Percentiles rank a stretch among this genome's conserved stretches.
Evolutionary conservation across 2,113 vertebrate species (phyloP).

Genomic region (Axis porcinus): DNA sequence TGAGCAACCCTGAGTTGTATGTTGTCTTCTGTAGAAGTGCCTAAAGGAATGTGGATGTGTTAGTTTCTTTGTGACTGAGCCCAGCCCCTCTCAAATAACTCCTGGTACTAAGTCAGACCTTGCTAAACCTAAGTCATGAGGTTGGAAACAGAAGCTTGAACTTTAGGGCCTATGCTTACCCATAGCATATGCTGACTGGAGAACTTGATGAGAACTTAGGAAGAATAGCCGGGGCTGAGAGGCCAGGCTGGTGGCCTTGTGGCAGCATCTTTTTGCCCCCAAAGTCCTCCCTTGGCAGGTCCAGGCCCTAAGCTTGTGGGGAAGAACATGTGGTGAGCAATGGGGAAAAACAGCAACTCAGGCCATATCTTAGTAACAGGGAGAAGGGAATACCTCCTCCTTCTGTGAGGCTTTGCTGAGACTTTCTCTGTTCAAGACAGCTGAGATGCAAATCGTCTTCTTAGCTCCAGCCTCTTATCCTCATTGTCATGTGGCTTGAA

Average conservation of each 20-base stretch:
- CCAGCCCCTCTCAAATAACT: not conserved
- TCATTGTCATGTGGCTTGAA: not conserved
- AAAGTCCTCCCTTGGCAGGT: not conserved
- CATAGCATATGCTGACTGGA: not conserved
- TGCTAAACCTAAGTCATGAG: not conserved
- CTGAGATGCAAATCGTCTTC: conserved; percentile 5
- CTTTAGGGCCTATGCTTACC: not conserved
- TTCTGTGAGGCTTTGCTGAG: not conserved
- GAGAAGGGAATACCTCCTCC: not conserved
- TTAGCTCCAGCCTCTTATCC: not conserved
- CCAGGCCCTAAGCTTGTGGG: not conserved
- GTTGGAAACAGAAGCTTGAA: conserved; percentile 37
- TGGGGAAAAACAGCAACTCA: not conserved
- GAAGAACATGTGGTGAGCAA: not conserved
- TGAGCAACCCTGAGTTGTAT: not conserved
- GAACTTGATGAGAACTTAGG: not conserved
- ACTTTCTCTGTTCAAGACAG: not conserved
- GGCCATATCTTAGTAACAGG: not conserved
- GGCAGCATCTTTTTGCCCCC: not conserved
- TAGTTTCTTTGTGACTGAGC: not conserved
- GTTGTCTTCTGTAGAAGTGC: not conserved
- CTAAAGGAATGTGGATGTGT: not conserved
- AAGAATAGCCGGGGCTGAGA: not conserved
- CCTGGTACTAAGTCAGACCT: not conserved
- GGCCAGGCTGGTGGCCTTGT: not conserved